phyloP scores from a whole-genome alignment of 2,888 invertebrate genomes.

The Ashinkailepas kermadecensis region DNA sequence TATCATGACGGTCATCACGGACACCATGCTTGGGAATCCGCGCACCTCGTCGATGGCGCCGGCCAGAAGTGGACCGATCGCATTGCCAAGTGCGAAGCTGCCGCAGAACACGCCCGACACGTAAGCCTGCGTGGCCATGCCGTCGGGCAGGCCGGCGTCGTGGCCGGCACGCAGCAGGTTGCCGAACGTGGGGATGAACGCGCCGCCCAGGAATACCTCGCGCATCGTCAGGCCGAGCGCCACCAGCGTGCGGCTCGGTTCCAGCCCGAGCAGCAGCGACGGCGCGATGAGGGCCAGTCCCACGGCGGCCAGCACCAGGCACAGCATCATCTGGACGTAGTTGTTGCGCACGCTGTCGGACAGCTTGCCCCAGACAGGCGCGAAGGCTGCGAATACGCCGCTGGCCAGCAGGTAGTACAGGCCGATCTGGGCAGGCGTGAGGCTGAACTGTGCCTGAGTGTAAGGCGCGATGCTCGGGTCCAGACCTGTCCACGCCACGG shows the following conservation, averaged over 20 bases:
- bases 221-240: slow-evolving; percentile 8
- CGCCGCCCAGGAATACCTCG: slow-evolving; percentile 18
- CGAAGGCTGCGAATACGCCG: neutral
- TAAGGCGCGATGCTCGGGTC: neutral
- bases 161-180: slow-evolving; percentile 1
- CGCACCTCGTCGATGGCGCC: neutral
- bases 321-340: slow-evolving; percentile 3
- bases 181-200: slow-evolving; percentile 11
- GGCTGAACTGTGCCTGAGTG: neutral
- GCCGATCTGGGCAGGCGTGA: slow-evolving; percentile 2
- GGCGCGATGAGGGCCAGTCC: neutral
- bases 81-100: neutral
- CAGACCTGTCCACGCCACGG: neutral
- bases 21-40: neutral
- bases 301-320: slow-evolving; percentile 8
- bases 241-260: neutral
- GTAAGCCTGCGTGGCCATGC: slow-evolving; percentile 8
- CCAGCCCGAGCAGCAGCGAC: neutral
- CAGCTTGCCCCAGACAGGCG: slow-evolving; percentile 12
- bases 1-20: neutral
- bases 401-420: slow-evolving; percentile 10
- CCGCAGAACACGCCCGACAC: neutral
- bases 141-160: neutral
- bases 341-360: neutral
- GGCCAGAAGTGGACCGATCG: neutral